Percentiles rank a stretch among this genome's conserved stretches.
phyloP scores from a whole-genome alignment of 2,113 vertebrate genomes.

The Gracilinanus agilis region DNA sequence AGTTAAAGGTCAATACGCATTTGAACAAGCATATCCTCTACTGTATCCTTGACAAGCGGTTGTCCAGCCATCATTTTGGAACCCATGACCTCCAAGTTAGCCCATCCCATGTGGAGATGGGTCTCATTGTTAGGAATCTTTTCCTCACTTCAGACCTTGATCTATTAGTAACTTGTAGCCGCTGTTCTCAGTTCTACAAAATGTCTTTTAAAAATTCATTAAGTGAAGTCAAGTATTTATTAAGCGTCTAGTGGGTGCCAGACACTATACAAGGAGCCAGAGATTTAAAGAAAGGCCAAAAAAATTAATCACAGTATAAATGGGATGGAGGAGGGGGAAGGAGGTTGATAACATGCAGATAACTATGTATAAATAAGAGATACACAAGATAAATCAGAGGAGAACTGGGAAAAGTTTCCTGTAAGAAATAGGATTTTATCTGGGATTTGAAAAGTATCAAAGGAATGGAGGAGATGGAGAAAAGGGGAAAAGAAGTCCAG shows the following conservation, averaged over 20 bases:
- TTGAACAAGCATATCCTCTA: too few species aligned
- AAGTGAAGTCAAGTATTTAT: too few species aligned
- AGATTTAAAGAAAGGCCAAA: not conserved
- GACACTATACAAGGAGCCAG: too few species aligned
- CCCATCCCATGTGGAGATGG: too few species aligned
- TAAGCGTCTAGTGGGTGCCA: not conserved
- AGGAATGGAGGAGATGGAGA: not conserved
- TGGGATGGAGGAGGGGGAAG: not conserved
- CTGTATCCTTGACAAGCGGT: too few species aligned
- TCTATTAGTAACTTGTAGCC: too few species aligned
- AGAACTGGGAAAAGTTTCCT: not conserved
- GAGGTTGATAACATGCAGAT: not conserved
- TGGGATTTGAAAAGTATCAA: not conserved
- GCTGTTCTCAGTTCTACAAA: not conserved
- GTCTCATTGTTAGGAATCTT: too few species aligned
- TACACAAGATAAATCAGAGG: not conserved
- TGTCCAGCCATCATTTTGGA: too few species aligned
- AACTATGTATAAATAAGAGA: not conserved
- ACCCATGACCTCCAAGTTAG: too few species aligned
- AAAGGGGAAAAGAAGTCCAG: not conserved
- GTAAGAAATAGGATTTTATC: not conserved
- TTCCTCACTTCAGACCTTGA: too few species aligned
- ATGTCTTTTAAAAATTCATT: too few species aligned
- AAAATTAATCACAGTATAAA: not conserved
- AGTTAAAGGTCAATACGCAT: too few species aligned